A percentile compares a stretch with the other conserved stretches of the same genome.
Conservation (phyloP, 2,888 invertebrate genomes). For the Tetropium fuscum region DNA sequence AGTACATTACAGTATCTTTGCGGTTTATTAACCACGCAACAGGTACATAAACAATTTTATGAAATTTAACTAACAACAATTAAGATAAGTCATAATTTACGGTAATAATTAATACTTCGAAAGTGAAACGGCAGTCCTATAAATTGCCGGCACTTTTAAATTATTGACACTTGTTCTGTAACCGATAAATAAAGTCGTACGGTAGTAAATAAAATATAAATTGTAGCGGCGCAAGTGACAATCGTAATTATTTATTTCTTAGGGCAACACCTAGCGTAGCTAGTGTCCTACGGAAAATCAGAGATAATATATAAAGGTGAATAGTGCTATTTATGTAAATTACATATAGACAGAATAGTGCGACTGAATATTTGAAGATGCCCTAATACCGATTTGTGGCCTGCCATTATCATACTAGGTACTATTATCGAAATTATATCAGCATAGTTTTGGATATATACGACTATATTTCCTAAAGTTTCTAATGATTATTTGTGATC, state of each 20-base stretch:
- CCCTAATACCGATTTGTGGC: no score
- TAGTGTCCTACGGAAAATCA: no score
- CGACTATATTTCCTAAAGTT: no score
- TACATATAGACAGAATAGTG: no score
- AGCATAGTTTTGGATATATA: no score
- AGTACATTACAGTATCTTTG: conserved; percentile 2
- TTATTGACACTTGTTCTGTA: neutral
- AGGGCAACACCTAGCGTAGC: conserved; percentile 5
- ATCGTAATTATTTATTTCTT: conserved; percentile 10
- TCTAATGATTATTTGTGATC: no score
- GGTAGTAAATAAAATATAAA: conserved; percentile 12
- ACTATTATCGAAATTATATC: no score
- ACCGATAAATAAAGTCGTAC: conserved; percentile 10
- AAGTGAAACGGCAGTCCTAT: conserved; percentile 42
- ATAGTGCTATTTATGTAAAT: no score
- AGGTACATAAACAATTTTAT: conserved; percentile 23
- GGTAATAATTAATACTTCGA: conserved; percentile 44
- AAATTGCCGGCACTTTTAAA: conserved; percentile 41
- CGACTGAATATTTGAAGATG: no score
- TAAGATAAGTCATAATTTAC: conserved; percentile 38
- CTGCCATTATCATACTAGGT: no score
- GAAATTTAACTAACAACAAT: conserved; percentile 27
- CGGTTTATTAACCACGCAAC: conserved; percentile 24
- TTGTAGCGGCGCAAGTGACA: conserved; percentile 8
- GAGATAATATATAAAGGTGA: no score